These are phyloP conservation scores for Clarias magur DNA, from an alignment of 2,113 vertebrate genomes.

Conservation along the genomic window DNA sequence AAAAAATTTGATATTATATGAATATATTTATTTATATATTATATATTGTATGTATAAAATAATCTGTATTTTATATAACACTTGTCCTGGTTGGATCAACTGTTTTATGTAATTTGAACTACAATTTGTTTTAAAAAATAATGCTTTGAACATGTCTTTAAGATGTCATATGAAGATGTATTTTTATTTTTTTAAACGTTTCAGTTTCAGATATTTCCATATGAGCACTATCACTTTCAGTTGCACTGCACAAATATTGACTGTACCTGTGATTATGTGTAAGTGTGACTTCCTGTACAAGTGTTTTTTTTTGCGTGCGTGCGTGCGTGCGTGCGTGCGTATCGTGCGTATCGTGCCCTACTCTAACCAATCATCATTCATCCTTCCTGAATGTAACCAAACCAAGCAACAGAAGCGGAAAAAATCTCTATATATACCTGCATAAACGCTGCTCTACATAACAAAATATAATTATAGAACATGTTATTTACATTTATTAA, in stretches of 20 bases:
- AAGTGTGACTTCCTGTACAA: conserved; percentile 36
- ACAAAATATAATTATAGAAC: not conserved
- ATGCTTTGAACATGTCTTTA: not conserved
- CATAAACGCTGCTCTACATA: not conserved
- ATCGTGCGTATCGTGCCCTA: too few species aligned
- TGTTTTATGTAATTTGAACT: conserved; percentile 25
- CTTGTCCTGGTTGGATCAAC: not conserved
- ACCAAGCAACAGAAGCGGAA: too few species aligned
- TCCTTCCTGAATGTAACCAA: too few species aligned
- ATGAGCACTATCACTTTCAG: conserved; percentile 32
- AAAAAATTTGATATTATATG: too few species aligned
- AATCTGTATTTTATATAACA: not conserved
- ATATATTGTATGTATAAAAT: too few species aligned
- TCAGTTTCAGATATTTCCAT: conserved; percentile 1
- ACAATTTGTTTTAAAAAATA: not conserved
- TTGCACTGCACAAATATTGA: conserved; percentile 18
- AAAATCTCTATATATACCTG: too few species aligned
- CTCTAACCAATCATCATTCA: too few species aligned
- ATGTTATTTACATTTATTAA: not conserved
- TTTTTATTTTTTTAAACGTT: conserved; percentile 2
- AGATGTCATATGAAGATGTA: not conserved
- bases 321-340: too few species aligned
- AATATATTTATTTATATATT: too few species aligned
- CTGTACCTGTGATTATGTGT: not conserved
- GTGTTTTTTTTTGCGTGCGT: not conserved